These are phyloP conservation scores for Sebastes baramenuke DNA, from an alignment of 2,797 vertebrate genomes.

Conservation along the genomic window DNA sequence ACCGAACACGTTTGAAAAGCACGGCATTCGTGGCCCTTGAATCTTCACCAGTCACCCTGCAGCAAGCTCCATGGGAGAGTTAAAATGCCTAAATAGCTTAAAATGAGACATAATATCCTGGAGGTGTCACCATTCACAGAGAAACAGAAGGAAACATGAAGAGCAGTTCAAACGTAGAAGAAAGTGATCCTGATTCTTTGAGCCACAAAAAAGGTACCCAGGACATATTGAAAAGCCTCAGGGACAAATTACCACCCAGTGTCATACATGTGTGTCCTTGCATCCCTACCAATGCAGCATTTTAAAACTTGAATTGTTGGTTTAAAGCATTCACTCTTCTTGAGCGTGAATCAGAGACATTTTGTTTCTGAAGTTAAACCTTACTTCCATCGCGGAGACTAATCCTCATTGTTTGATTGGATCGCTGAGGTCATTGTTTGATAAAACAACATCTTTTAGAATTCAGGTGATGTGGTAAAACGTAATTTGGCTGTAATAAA, in stretches of 20 bases:
- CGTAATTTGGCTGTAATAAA: not conserved
- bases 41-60: slow-evolving; percentile 10
- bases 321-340: not conserved
- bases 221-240: slow-evolving; percentile 28
- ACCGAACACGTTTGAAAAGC: slow-evolving; percentile 23
- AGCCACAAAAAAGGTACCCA: not conserved
- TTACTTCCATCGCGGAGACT: not conserved
- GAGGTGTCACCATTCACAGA: slow-evolving; percentile 42
- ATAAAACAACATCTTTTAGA: not conserved
- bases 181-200: slow-evolving; percentile 23
- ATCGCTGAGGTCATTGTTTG: not conserved
- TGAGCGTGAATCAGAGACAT: not conserved
- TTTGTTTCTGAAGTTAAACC: not conserved
- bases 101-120: slow-evolving; percentile 39
- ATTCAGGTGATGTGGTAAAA: not conserved
- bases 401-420: slow-evolving; percentile 13
- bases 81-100: slow-evolving; percentile 42
- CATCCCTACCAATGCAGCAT: not conserved
- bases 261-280: not conserved
- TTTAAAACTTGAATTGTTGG: not conserved
- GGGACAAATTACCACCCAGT: slow-evolving; percentile 22
- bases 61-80: slow-evolving; percentile 21
- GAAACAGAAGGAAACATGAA: slow-evolving; percentile 25
- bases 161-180: slow-evolving; percentile 32
- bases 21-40: not conserved